Evolutionary conservation across 2,888 invertebrate species (phyloP).

Genomic region (Mantis religiosa): DNA sequence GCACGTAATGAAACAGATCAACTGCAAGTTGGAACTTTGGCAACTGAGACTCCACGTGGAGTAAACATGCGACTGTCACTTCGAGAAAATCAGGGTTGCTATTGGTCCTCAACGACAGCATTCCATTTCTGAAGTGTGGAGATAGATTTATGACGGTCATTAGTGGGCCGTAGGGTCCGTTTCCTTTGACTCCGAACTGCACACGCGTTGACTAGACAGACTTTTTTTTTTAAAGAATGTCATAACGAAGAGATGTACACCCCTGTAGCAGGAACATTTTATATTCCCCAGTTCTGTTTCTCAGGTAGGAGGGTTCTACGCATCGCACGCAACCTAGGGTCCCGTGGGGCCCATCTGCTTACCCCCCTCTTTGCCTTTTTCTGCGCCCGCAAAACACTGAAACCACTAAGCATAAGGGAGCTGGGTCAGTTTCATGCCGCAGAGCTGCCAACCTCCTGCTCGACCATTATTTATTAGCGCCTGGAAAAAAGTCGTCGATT

Average conservation of each 20-base stretch:
- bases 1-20: no score
- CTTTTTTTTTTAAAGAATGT: no score
- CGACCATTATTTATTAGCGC: not conserved
- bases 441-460: not conserved
- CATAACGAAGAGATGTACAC: not conserved
- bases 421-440: not conserved
- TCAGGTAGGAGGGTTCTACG: not conserved
- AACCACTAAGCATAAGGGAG: not conserved
- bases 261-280: not conserved
- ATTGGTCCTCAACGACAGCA: no score
- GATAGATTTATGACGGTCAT: no score
- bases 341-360: not conserved
- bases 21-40: no score
- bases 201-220: no score
- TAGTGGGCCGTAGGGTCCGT: no score
- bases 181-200: no score
- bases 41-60: no score
- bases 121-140: no score
- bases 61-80: no score
- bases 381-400: not conserved
- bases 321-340: not conserved
- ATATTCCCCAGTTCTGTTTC: not conserved
- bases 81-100: no score
- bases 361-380: not conserved
- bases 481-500: not conserved